Base-by-base conservation (phyloP, 2,797 vertebrate species). In the Epinephelus coioides region DNA sequence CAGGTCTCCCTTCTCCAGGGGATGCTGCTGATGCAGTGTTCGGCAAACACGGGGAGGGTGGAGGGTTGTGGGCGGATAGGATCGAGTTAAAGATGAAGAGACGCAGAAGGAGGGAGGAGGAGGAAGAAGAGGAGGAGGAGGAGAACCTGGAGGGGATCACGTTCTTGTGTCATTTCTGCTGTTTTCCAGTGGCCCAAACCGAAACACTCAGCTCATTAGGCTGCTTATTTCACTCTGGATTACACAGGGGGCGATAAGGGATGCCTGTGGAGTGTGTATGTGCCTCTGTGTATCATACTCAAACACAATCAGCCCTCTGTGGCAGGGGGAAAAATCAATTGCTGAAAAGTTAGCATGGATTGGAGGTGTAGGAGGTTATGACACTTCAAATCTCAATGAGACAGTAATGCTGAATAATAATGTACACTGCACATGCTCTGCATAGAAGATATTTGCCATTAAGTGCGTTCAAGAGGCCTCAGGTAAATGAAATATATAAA, bases 321-420 rank as follows among this genome's bases (percentile, higher is more conserved):
- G 64, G 56, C 53, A 76, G 59, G 67, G 54, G 49, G 9, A 46
- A 19, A 74, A 86, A 81, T 85, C 63, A 78, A 74, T 84, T 64
- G 73, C 65, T 75, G 69, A 63, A 85, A 85, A 76, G 84, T 86
- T 86, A 10, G 53, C 64, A 53, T 77, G 83, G 57, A 85, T 75
- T 69, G 27, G 60, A 86, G 63, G 75, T 92, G 85, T 88, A 80
- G 77, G 82, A 90, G 88, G 88, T 88, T 86, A 78, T 79, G 73
- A 83, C 84, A 91, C 90, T 92, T 89, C 17, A 90, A 61, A 82
- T 84, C 77, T 87, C 78, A 87, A 82, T 77, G 78, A 86, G 75
- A 87, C 84, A 76, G 74, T 81, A 71, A 79, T 87, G 75, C 81
- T 86, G 78, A 88, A 81, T 87, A 81, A 85, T 89, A 85, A 85